Percentiles rank a stretch among this genome's conserved stretches.
Evolutionary conservation across 2,797 vertebrate genomes (phyloP).

Genomic region (Kryptopterus vitreolus): DNA sequence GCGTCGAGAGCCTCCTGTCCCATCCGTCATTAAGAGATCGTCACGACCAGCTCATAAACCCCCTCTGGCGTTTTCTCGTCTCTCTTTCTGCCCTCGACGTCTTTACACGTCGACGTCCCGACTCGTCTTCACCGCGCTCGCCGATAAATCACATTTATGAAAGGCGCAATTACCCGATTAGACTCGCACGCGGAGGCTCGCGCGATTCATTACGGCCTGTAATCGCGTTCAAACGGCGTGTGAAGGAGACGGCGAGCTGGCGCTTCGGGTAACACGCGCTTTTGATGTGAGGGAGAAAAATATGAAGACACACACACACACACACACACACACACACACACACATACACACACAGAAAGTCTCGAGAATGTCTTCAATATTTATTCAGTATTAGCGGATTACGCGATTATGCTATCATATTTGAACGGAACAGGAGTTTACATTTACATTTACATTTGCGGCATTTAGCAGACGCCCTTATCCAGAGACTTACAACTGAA

Average conservation of each 20-base stretch:
- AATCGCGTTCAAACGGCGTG: slow-evolving; percentile 76
- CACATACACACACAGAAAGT: no score
- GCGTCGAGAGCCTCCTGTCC: slow-evolving; percentile 55
- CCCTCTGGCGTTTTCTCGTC: slow-evolving; percentile 55
- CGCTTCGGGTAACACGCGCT: background rate
- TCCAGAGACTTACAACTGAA: no score
- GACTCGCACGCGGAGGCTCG: slow-evolving; percentile 50
- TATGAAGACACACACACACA: background rate
- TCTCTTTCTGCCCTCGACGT: slow-evolving; percentile 43
- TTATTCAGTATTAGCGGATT: no score
- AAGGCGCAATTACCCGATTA: slow-evolving; percentile 79
- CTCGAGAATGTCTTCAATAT: no score
- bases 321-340: no score
- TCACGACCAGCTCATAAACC: slow-evolving; percentile 60
- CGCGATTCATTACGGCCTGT: slow-evolving; percentile 66
- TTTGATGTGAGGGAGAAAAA: background rate
- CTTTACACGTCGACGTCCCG: slow-evolving; percentile 59
- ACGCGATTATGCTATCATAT: no score
- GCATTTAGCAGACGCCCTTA: no score
- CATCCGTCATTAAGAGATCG: slow-evolving; percentile 62
- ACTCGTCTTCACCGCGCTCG: slow-evolving; percentile 12
- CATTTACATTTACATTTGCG: no score
- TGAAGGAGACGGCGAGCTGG: slow-evolving; percentile 50
- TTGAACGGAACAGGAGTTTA: no score
- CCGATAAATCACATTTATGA: slow-evolving; percentile 75